phyloP scores from a whole-genome alignment of 2,888 invertebrate species.

The Cheilosia soror region DNA sequence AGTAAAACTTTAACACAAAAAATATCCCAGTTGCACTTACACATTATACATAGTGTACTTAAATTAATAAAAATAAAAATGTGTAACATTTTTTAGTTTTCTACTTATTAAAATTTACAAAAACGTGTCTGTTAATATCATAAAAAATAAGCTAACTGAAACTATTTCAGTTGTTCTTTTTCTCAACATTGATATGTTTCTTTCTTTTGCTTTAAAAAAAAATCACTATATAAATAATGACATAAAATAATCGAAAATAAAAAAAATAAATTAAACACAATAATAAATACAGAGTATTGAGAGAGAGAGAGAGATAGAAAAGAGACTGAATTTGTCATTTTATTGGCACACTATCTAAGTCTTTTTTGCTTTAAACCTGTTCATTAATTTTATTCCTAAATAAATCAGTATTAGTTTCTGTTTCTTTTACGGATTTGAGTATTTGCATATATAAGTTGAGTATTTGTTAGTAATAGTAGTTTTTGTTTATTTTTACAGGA shows the following conservation, averaged over 20 bases:
- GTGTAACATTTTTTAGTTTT: background rate
- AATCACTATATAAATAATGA: constrained; percentile 35
- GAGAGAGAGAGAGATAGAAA: constrained; percentile 9
- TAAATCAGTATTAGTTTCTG: constrained; percentile 63
- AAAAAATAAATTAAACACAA: constrained; percentile 67
- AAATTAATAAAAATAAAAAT: constrained; percentile 27
- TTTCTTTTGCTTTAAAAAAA: constrained; percentile 23
- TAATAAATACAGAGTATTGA: constrained; percentile 64
- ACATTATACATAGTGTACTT: constrained; percentile 5
- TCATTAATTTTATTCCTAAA: constrained; percentile 51
- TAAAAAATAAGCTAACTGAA: constrained; percentile 18
- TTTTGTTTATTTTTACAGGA: constrained; percentile 77
- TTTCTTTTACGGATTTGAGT: constrained; percentile 58
- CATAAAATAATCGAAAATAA: constrained; percentile 35
- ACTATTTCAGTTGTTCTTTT: constrained; percentile 46
- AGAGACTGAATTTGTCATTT: constrained; percentile 68
- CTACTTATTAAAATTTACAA: constrained; percentile 10
- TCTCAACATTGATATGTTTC: constrained; percentile 64
- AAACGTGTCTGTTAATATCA: constrained; percentile 31
- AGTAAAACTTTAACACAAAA: constrained; percentile 68
- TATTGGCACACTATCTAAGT: constrained; percentile 83
- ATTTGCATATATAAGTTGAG: constrained; percentile 73
- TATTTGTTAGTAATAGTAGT: constrained; percentile 64
- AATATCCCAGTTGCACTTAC: constrained; percentile 67
- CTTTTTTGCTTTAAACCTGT: constrained; percentile 78